phyloP scores from a whole-genome alignment of 2,113 vertebrate species.

The Aptenodytes patagonicus region DNA sequence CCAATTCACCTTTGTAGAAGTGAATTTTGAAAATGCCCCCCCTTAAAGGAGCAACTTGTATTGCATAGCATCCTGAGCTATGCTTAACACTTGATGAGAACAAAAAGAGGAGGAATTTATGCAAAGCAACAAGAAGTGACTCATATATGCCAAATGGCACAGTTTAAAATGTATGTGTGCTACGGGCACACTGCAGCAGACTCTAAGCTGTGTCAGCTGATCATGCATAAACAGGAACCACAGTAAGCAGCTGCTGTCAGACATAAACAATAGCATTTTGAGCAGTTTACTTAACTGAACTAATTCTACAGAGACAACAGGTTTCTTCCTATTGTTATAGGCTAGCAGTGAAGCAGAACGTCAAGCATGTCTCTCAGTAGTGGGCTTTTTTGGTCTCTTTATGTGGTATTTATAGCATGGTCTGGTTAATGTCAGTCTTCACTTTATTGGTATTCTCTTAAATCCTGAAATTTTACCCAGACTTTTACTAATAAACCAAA shows the following conservation, averaged over 20 bases:
- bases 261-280: constrained; percentile 47
- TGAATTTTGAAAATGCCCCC: not conserved
- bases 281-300: constrained; percentile 49
- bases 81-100: not conserved
- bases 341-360: constrained; percentile 58
- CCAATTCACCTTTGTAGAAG: not conserved
- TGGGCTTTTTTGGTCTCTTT: constrained; percentile 79
- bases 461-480: constrained; percentile 80
- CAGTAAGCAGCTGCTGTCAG: constrained; percentile 46
- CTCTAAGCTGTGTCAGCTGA: constrained; percentile 31
- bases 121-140: not conserved
- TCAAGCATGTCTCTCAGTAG: constrained; percentile 61
- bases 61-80: not conserved
- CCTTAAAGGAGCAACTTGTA: not conserved
- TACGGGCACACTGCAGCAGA: not conserved
- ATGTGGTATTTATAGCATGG: constrained; percentile 86
- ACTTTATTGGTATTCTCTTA: constrained; percentile 82
- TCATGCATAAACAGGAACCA: not conserved
- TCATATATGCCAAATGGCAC: not conserved
- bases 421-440: constrained; percentile 85
- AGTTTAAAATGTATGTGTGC: not conserved
- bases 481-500: constrained; percentile 75
- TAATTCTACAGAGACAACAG: constrained; percentile 63
- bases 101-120: not conserved
- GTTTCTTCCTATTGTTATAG: constrained; percentile 66